A percentile compares a stretch with the other conserved stretches of the same genome.
Evolutionary conservation across 2,113 vertebrate genomes (phyloP).

Genomic region (Guaruba guarouba): DNA sequence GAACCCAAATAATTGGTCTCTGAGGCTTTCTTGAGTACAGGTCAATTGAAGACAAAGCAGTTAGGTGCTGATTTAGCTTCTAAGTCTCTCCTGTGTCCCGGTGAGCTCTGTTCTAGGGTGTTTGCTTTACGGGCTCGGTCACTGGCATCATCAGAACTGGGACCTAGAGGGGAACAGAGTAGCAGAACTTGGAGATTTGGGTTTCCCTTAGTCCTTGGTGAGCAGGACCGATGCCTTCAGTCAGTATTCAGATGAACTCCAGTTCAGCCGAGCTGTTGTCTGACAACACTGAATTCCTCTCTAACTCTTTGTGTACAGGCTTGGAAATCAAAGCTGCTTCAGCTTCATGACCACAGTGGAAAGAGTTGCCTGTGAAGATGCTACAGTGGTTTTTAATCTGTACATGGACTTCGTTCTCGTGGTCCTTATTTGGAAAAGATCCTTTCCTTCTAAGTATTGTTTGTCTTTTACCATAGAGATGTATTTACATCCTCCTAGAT

Average conservation of each 20-base stretch:
- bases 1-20: constrained; percentile 25
- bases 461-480: constrained; percentile 1
- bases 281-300: background rate
- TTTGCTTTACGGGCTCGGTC: background rate
- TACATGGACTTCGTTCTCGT: constrained; percentile 3
- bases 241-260: background rate
- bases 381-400: background rate
- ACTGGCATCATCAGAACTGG: background rate
- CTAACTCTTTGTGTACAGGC: constrained; percentile 12
- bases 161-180: background rate
- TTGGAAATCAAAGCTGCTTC: constrained; percentile 24
- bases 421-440: background rate
- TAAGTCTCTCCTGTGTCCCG: background rate
- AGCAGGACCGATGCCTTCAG: background rate
- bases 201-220: background rate
- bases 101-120: background rate
- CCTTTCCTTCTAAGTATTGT: background rate
- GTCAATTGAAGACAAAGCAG: background rate
- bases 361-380: constrained; percentile 28
- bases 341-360: background rate
- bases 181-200: background rate
- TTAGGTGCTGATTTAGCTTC: background rate
- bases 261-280: background rate
- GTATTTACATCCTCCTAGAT: background rate
- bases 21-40: background rate